phyloP scores from a whole-genome alignment of 2,888 invertebrate species.

The Drosophila histrio region DNA sequence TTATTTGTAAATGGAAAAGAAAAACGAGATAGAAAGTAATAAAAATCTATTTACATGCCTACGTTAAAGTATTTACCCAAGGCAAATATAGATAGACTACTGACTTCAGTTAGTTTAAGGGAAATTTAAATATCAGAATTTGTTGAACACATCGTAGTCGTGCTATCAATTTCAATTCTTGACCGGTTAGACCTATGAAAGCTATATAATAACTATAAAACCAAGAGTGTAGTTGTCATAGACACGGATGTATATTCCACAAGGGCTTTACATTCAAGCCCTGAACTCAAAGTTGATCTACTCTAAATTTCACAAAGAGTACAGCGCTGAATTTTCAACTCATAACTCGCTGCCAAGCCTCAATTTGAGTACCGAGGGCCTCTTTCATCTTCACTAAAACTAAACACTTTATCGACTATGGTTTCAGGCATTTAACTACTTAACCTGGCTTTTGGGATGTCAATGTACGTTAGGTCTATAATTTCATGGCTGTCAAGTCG shows the following conservation, averaged over 20 bases:
- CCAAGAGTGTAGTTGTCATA: too few relatives aligned
- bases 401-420: not conserved
- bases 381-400: not conserved
- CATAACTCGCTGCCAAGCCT: not conserved
- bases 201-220: too few relatives aligned
- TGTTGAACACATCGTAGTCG: too few relatives aligned
- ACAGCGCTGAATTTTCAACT: not conserved
- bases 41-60: not conserved
- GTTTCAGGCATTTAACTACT: not conserved
- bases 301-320: too few relatives aligned
- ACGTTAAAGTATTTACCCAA: not conserved
- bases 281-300: too few relatives aligned
- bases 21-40: not conserved
- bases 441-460: not conserved
- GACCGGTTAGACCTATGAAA: too few relatives aligned
- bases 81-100: not conserved
- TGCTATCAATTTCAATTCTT: too few relatives aligned
- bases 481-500: slow-evolving; percentile 11
- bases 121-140: too few relatives aligned
- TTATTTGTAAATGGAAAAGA: not conserved
- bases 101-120: too few relatives aligned
- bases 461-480: slow-evolving; percentile 11
- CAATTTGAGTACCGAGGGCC: not conserved
- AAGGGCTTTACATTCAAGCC: too few relatives aligned
- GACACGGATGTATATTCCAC: not conserved